Conservation (phyloP, 2,797 vertebrate species). For the Coendou prehensilis region DNA sequence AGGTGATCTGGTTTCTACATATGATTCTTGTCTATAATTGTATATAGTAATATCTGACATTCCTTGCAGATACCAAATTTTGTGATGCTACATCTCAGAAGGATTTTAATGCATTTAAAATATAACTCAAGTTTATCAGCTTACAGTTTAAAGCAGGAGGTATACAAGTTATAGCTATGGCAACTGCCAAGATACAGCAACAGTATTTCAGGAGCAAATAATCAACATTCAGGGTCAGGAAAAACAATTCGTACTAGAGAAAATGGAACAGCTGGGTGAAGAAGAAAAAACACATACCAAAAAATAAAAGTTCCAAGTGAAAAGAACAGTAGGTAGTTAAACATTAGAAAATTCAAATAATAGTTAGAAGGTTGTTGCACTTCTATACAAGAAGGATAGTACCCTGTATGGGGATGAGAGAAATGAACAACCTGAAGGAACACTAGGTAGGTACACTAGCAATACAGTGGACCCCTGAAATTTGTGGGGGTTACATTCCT, state of each 20-base stretch:
- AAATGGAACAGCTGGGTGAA: background rate
- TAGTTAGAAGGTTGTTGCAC: background rate
- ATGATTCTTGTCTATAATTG: background rate
- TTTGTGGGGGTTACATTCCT: background rate
- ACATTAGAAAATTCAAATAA: constrained; percentile 36
- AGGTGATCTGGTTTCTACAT: background rate
- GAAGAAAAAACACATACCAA: background rate
- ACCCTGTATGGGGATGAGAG: background rate
- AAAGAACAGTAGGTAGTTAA: constrained; percentile 12
- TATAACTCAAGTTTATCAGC: background rate
- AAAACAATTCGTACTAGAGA: background rate
- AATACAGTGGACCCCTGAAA: background rate
- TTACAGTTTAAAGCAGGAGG: background rate
- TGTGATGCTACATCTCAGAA: constrained; percentile 5
- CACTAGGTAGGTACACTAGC: background rate
- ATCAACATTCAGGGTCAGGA: constrained; percentile 3
- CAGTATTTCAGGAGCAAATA: background rate
- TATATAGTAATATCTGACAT: background rate
- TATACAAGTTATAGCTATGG: background rate
- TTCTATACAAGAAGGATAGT: background rate
- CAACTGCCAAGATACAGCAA: constrained; percentile 7
- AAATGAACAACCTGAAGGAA: background rate
- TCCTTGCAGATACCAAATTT: constrained; percentile 36
- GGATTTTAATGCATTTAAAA: constrained; percentile 11
- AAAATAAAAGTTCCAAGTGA: background rate